Percentiles rank a stretch among this genome's conserved stretches.
Conservation (phyloP, 2,888 invertebrate genomes). For the Scrobipalpa costella region DNA sequence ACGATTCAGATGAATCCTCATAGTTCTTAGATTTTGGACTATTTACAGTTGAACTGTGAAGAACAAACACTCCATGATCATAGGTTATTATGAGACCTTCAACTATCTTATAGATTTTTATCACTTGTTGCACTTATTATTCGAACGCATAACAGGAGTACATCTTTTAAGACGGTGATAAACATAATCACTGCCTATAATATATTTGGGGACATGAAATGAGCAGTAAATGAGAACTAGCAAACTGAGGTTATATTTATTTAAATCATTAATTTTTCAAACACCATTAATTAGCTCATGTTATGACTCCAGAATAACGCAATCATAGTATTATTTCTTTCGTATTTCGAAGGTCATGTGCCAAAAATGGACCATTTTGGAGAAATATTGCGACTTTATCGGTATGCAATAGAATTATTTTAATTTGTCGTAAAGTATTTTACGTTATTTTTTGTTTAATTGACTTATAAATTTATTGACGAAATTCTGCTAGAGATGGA, state of each 20-base stretch:
- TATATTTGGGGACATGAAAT: slow-evolving; percentile 21
- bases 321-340: slow-evolving; percentile 64
- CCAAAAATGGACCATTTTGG: slow-evolving; percentile 72
- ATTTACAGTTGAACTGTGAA: background rate
- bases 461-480: slow-evolving; percentile 17
- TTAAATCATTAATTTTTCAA: background rate
- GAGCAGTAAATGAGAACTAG: slow-evolving; percentile 16
- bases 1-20: slow-evolving; percentile 22
- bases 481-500: slow-evolving; percentile 21
- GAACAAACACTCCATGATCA: slow-evolving; percentile 16
- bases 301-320: slow-evolving; percentile 13
- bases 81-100: background rate
- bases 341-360: slow-evolving; percentile 62
- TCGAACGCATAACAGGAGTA: slow-evolving; percentile 21
- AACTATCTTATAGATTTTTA: background rate
- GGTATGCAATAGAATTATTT: slow-evolving; percentile 40
- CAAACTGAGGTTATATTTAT: background rate
- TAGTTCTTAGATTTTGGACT: slow-evolving; percentile 16
- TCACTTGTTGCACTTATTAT: background rate
- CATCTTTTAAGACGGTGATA: slow-evolving; percentile 16
- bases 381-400: slow-evolving; percentile 44
- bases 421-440: slow-evolving; percentile 15
- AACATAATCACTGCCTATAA: slow-evolving; percentile 11
- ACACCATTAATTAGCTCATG: slow-evolving; percentile 7
- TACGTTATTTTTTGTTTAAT: slow-evolving; percentile 22